phyloP scores from a whole-genome alignment of 2,797 vertebrate genomes.

The Enoplosus armatus region DNA sequence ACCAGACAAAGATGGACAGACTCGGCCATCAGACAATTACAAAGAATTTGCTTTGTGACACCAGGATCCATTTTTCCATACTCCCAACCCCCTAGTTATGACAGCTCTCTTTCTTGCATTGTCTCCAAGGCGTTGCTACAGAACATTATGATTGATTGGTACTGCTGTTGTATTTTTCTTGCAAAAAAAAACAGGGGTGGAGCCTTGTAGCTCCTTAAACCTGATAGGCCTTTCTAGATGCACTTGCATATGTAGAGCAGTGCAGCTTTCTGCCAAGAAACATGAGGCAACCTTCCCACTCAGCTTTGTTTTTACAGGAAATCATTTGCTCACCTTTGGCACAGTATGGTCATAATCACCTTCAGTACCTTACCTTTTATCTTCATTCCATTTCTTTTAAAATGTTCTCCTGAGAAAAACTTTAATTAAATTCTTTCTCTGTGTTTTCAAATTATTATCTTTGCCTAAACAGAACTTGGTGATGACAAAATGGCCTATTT shows the following conservation, averaged over 20 bases:
- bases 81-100: constrained; percentile 78
- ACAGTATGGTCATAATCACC: constrained; percentile 53
- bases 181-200: constrained; percentile 56
- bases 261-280: constrained; percentile 63
- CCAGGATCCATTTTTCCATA: constrained; percentile 77
- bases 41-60: constrained; percentile 84
- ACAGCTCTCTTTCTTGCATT: constrained; percentile 80
- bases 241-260: constrained; percentile 74
- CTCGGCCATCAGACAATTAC: constrained; percentile 80
- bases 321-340: constrained; percentile 62
- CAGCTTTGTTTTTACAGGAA: constrained; percentile 55
- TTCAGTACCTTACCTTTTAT: constrained; percentile 41
- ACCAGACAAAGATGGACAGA: constrained; percentile 83
- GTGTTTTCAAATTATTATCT: constrained; percentile 5
- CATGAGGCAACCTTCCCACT: constrained; percentile 55
- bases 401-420: constrained; percentile 15
- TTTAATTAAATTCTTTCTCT: not conserved
- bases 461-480: not conserved
- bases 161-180: constrained; percentile 80
- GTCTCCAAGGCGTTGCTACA: constrained; percentile 78
- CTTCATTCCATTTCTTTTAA: not conserved
- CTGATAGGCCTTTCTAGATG: constrained; percentile 56
- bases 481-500: constrained; percentile 22
- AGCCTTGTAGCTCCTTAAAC: constrained; percentile 62
- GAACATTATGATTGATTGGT: constrained; percentile 83